Conservation (phyloP, 2,888 invertebrate species). For the Endotricha flammealis region DNA sequence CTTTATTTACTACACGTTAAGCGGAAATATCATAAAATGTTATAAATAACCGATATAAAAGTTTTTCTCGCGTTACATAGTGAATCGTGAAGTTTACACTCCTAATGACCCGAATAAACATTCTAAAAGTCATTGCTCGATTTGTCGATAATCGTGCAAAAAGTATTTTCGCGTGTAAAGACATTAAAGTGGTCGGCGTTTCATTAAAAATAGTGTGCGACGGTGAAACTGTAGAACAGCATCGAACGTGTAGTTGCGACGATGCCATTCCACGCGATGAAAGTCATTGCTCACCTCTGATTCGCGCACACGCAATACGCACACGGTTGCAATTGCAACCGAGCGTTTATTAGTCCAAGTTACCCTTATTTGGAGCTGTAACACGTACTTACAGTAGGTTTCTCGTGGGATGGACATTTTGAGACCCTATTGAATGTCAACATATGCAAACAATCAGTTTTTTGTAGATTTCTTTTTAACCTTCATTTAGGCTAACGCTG, state of each 20-base stretch:
- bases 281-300: constrained; percentile 56
- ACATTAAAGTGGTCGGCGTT: constrained; percentile 12
- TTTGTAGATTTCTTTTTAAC: constrained; percentile 8
- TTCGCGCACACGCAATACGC: constrained; percentile 32
- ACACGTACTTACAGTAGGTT: constrained; percentile 39
- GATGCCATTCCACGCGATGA: constrained; percentile 70
- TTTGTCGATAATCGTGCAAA: not conserved
- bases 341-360: constrained; percentile 38
- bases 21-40: constrained; percentile 21
- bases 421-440: constrained; percentile 1
- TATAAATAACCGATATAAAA: constrained; percentile 32
- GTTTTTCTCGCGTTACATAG: constrained; percentile 37
- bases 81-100: constrained; percentile 40
- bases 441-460: too few relatives aligned
- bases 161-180: constrained; percentile 7
- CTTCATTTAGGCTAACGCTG: constrained; percentile 21
- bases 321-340: constrained; percentile 37
- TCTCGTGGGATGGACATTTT: constrained; percentile 39
- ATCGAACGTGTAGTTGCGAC: constrained; percentile 38
- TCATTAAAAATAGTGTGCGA: constrained; percentile 23
- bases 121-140: constrained; percentile 22
- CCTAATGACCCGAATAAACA: constrained; percentile 43
- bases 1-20: constrained; percentile 1
- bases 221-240: constrained; percentile 41
- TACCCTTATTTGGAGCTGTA: constrained; percentile 48